Conservation (phyloP, 2,888 invertebrate species). For the Habrosyne pyritoides region DNA sequence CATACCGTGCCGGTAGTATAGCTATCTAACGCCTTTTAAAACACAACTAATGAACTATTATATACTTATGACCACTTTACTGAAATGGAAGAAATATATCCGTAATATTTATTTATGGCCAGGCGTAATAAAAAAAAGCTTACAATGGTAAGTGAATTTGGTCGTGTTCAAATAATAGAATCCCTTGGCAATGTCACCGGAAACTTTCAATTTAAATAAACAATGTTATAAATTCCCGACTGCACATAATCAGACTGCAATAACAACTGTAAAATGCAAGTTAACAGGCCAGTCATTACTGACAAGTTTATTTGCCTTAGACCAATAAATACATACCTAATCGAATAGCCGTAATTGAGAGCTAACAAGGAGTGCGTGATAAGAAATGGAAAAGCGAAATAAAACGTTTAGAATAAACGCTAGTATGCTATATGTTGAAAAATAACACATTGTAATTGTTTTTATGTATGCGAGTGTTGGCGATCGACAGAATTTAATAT, state of each 20-base stretch:
- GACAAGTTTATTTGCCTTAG: neutral
- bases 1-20: too few relatives aligned
- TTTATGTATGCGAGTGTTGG: too few relatives aligned
- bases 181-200: neutral
- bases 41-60: too few relatives aligned
- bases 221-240: neutral
- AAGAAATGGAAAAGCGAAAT: neutral
- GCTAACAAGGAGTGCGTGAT: neutral
- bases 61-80: too few relatives aligned
- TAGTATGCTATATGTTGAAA: neutral
- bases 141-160: neutral
- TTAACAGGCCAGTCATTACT: neutral
- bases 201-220: constrained; percentile 1
- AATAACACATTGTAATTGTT: neutral
- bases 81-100: too few relatives aligned
- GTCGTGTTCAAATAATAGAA: neutral
- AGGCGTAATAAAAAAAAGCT: too few relatives aligned
- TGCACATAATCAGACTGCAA: neutral
- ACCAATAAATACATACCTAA: neutral
- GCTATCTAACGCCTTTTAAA: too few relatives aligned
- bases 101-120: too few relatives aligned
- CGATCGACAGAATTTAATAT: too few relatives aligned
- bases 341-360: constrained; percentile 2
- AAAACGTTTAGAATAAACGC: neutral
- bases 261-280: neutral